A percentile compares a stretch with the other conserved stretches of the same genome.
Evolutionary conservation across 2,888 invertebrate genomes (phyloP).

Genomic region (Drosophila infuscata): DNA sequence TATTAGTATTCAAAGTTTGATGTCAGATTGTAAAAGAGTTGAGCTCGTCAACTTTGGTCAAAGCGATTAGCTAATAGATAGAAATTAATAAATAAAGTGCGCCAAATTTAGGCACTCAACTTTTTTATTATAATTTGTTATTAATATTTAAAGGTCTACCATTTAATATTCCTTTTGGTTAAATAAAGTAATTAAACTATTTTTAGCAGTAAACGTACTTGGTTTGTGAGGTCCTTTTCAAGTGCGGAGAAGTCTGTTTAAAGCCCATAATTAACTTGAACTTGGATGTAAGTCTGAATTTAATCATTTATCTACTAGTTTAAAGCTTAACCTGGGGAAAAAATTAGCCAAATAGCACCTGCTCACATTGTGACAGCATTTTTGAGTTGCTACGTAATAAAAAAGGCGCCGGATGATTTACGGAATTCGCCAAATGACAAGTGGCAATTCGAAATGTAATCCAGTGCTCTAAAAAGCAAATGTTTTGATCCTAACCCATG

Average conservation of each 20-base stretch:
- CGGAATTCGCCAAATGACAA: constrained; percentile 32
- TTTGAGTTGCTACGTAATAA: constrained; percentile 3
- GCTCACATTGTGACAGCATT: constrained; percentile 10
- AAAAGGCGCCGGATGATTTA: not conserved
- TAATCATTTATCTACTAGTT: not conserved
- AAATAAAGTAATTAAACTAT: not conserved
- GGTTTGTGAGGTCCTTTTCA: not conserved
- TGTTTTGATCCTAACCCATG: constrained; percentile 45
- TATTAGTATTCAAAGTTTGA: not conserved
- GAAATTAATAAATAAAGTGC: not conserved
- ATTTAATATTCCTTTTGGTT: not conserved
- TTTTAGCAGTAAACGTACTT: not conserved
- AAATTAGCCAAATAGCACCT: constrained; percentile 6
- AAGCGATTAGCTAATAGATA: not conserved
- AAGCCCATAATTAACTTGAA: not conserved
- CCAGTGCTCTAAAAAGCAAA: constrained; percentile 26
- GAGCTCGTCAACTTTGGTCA: not conserved
- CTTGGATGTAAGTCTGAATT: too few relatives aligned
- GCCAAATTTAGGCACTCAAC: too few relatives aligned
- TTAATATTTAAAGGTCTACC: not conserved
- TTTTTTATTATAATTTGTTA: not conserved
- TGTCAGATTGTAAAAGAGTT: not conserved
- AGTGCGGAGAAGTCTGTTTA: not conserved
- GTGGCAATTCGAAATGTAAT: constrained; percentile 37
- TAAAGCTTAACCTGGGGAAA: not conserved